phyloP scores from a whole-genome alignment of 2,113 vertebrate species.

The Pseudois nayaur region DNA sequence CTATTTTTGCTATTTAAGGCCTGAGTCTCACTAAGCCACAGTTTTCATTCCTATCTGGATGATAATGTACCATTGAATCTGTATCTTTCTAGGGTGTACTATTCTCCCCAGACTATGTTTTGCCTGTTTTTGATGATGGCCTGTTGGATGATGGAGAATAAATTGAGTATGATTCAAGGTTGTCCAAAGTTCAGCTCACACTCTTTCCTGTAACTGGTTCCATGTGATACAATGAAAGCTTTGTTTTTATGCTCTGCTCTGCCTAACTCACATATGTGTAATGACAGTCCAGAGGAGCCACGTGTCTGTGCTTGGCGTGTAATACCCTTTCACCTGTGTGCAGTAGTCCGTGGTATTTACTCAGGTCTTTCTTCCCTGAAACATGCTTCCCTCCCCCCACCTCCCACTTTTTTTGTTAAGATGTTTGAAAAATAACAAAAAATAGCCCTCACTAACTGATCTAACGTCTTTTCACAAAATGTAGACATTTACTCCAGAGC shows the following conservation, averaged over 20 bases:
- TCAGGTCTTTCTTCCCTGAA: not conserved
- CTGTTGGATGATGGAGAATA: slow-evolving; percentile 54
- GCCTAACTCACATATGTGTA: not conserved
- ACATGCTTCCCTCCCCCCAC: not conserved
- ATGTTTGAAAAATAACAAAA: not conserved
- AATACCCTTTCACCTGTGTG: not conserved
- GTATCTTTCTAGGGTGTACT: not conserved
- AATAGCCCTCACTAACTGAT: not conserved
- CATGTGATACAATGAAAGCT: slow-evolving; percentile 47
- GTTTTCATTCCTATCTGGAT: slow-evolving; percentile 25
- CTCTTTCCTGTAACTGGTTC: slow-evolving; percentile 45
- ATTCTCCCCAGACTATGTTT: not conserved
- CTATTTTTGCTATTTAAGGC: slow-evolving; percentile 34
- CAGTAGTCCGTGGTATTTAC: not conserved
- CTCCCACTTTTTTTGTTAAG: not conserved
- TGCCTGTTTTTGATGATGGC: slow-evolving; percentile 51
- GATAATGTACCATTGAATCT: not conserved
- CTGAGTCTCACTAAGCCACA: not conserved
- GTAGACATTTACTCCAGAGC: not conserved
- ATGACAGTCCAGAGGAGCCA: not conserved
- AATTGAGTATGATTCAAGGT: slow-evolving; percentile 51
- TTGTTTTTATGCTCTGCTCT: not conserved
- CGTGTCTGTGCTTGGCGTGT: not conserved
- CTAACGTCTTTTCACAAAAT: not conserved
- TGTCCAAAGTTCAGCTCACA: slow-evolving; percentile 46